These are phyloP conservation scores for Synergus umbraculus DNA, from an alignment of 2,888 invertebrate species.

Conservation along the genomic window DNA sequence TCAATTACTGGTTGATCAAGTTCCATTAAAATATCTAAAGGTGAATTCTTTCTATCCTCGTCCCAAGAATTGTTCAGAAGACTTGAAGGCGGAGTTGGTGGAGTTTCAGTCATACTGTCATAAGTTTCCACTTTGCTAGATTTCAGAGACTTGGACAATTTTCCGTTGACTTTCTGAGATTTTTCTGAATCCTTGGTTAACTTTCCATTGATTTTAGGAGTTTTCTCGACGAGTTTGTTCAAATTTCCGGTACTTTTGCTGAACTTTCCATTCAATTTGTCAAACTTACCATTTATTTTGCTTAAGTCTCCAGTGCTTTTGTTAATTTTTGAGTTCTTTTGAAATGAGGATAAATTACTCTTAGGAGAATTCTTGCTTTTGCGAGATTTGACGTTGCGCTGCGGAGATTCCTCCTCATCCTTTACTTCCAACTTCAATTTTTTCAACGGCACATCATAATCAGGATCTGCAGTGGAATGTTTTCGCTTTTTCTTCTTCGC, in stretches of 20 bases:
- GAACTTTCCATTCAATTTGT: constrained; percentile 11
- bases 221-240: constrained; percentile 9
- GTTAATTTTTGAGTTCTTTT: constrained; percentile 46
- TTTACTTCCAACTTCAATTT: constrained; percentile 41
- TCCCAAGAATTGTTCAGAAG: constrained; percentile 19
- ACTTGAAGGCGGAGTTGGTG: constrained; percentile 28
- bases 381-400: not conserved
- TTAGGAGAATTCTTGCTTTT: constrained; percentile 3
- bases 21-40: constrained; percentile 22
- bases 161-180: not conserved
- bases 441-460: constrained; percentile 42
- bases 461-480: constrained; percentile 34
- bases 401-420: not conserved
- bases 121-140: not conserved
- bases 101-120: constrained; percentile 20
- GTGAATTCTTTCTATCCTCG: constrained; percentile 1
- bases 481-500: constrained; percentile 44
- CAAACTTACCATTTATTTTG: not conserved
- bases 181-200: not conserved
- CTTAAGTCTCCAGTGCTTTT: constrained; percentile 11
- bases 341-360: constrained; percentile 43
- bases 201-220: not conserved
- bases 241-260: constrained; percentile 20
- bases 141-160: not conserved
- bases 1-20: not conserved